Evolutionary conservation across 2,888 invertebrate genomes (phyloP), one percentile per base, ranked within the genome.

Genomic region (Lydus trimaculatus): DNA sequence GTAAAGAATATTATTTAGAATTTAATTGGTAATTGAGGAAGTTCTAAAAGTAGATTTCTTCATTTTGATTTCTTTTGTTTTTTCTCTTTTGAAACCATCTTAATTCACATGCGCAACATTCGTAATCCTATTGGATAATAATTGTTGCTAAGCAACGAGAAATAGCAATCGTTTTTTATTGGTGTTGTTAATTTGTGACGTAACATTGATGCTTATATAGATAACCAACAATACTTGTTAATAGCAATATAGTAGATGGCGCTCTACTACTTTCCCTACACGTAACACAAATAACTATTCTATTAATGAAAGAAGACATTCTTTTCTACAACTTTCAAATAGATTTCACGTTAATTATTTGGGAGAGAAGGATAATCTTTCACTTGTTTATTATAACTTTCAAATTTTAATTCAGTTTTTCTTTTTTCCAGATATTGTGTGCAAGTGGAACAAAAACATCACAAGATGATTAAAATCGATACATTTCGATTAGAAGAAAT

Each of bases 381-480:
- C 20, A 48, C 48, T 48, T 20, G 2, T 36, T 36, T 43, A 36
- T 13, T 36, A 13, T 17, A 20, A 20, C 25, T 15, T 13, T 56
- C 56, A 43, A 43, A 43, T 17, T 56, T 56, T 25, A 5, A 25
- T 56, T 15, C 25, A 25, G 15, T 60, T 48, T 66, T 62, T 2
- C 31, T 33, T 60, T 61, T 68, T 68, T 68, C 17, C 60, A 67
- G 67, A 23, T 64, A 25, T 23, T 28, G 31, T 23, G 31, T 17
- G 7, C 13, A n/a, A n/a, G 36, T 15, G 1, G 17, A 17, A 5
- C n/a, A n/a, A 36, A 31, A n/a, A n/a, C n/a, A n/a, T n/a, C n/a
- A n/a, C n/a, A n/a, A n/a, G n/a, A 64, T 67, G 64, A 28, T 36
- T 33, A 8, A 7, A 28, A 23, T 33, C 52, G 48, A 31, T 65